Evolutionary conservation across 2,113 vertebrate species (phyloP), one percentile per base, ranked within the genome.

Genomic region (Albula glossodonta): DNA sequence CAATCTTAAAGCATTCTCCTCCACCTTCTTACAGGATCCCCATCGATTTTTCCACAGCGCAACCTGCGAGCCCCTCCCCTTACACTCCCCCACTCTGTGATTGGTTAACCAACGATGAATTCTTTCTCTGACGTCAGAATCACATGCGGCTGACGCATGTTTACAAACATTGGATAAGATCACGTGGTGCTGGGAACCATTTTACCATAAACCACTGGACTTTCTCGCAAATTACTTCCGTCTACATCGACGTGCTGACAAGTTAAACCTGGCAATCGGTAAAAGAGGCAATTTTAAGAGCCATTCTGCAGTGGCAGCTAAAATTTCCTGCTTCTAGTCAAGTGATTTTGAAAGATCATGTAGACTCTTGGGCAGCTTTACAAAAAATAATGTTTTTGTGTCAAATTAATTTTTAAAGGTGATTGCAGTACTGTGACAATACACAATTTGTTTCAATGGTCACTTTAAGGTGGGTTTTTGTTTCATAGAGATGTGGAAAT

Each of bases 71-170:
- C 90, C 90, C 89, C 93, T 93, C 95, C 95, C 93, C 91, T 83
- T 88, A 93, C 94, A 95, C 95, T 92, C 94, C 95, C 93, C 94
- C 93, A 81, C 49, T 4, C 25, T n/a, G 88, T 88, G 93, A 88
- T 95, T 95, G 95, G 95, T 2, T 86, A 10, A n/a, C 4, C 57
- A 17, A n/a, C 82, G 49, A 70, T 51, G 84, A 87, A 90, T 88
- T 88, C 83, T 88, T 84, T 90, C 85, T 91, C 92, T 93, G 86
- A 91, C 90, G 80, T 90, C 90, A 82, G 81, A 92, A 94, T 96
- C 95, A 96, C 94, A 95, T 95, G 95, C 94, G 94, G 90, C 85
- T 91, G 94, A 95, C 95, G 95, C 95, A 93, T 96, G 94, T 96
- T 96, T 96, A 96, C 95, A 96, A 96, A 96, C 95, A 96, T 95